A percentile compares a stretch with the other conserved stretches of the same genome.
These are phyloP conservation scores for Temnopleurus reevesii DNA, from an alignment of 53 echinoderm and acorn worm species.

Conservation along the genomic window DNA sequence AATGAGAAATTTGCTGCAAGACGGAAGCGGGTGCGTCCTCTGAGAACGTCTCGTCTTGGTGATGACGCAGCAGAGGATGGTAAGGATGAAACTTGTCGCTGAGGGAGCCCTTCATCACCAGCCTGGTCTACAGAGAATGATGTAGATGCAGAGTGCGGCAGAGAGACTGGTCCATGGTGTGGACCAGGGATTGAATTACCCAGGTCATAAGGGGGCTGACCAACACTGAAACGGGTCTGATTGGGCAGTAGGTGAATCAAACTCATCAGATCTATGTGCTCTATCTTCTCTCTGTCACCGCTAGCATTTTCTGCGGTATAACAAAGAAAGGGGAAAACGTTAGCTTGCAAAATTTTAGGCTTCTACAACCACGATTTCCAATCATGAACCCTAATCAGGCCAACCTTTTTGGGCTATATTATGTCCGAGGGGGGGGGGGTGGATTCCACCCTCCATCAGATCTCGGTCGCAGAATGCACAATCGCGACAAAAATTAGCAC, in stretches of 20 bases:
- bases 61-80: conserved; percentile 41
- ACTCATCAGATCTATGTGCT: conserved; percentile 54
- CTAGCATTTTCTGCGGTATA: neutral
- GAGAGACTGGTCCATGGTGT: neutral
- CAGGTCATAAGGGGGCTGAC: neutral
- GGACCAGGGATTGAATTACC: neutral
- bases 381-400: too few relatives aligned
- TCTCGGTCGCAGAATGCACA: too few relatives aligned
- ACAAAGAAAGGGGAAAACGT: neutral
- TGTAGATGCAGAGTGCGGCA: conserved; percentile 37
- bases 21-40: conserved; percentile 51
- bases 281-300: conserved; percentile 40
- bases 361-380: too few relatives aligned
- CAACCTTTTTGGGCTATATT: too few relatives aligned
- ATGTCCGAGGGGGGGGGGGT: too few relatives aligned
- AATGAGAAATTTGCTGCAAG: conserved; percentile 48
- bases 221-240: conserved; percentile 26
- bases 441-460: too few relatives aligned
- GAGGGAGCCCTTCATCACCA: neutral
- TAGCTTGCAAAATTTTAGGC: too few relatives aligned
- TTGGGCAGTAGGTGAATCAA: conserved; percentile 42
- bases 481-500: too few relatives aligned
- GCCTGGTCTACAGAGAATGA: conserved; percentile 26
- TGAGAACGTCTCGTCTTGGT: conserved; percentile 34
- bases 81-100: conserved; percentile 31